phyloP scores from a whole-genome alignment of 2,888 invertebrate species.

The Syritta pipiens region DNA sequence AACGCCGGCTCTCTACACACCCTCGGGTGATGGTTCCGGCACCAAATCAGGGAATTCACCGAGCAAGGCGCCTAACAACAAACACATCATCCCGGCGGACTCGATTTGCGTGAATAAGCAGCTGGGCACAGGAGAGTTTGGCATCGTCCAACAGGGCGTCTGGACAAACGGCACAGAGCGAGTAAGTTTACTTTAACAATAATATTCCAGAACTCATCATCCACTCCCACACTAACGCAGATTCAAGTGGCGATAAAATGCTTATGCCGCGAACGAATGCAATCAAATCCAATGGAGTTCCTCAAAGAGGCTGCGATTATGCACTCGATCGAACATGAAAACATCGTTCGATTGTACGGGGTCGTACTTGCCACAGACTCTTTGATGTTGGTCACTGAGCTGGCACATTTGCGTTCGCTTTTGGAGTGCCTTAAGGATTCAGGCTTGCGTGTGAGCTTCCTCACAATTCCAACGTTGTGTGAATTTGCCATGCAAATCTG shows the following conservation, averaged over 20 bases:
- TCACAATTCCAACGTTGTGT: constrained; percentile 93
- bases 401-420: constrained; percentile 96
- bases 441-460: constrained; percentile 91
- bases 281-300: constrained; percentile 97
- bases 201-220: too few relatives aligned
- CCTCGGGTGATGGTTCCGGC: constrained; percentile 54
- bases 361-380: constrained; percentile 96
- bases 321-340: constrained; percentile 98
- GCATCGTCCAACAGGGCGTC: constrained; percentile 97
- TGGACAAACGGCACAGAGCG: constrained; percentile 97
- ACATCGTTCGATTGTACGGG: constrained; percentile 97
- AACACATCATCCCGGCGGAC: constrained; percentile 94
- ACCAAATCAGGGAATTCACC: constrained; percentile 78
- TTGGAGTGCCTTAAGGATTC: constrained; percentile 97
- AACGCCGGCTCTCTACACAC: constrained; percentile 49
- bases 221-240: constrained; percentile 79
- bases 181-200: constrained; percentile 80
- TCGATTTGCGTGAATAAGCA: constrained; percentile 96
- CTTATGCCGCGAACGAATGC: constrained; percentile 95
- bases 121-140: constrained; percentile 98
- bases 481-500: constrained; percentile 97
- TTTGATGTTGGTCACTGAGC: constrained; percentile 91
- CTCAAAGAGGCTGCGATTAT: constrained; percentile 98
- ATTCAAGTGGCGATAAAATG: constrained; percentile 98
- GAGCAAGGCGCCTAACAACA: constrained; percentile 81